phyloP scores from a whole-genome alignment of 2,888 invertebrate genomes.

The Hirtodrosophila histrioides region DNA sequence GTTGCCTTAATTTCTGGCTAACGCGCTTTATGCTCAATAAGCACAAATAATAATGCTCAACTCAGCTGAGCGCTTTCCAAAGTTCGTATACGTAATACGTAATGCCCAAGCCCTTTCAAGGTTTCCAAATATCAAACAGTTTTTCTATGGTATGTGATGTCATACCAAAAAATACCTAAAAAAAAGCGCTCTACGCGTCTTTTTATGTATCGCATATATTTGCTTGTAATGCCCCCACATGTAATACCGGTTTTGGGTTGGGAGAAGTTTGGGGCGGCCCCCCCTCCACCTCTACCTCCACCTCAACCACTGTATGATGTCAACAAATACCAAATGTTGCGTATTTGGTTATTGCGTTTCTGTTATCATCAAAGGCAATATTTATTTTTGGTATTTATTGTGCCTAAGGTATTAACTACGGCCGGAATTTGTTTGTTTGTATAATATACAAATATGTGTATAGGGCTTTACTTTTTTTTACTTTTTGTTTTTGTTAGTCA shows the following conservation, averaged over 20 bases:
- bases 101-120: constrained; percentile 46
- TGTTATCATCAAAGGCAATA: constrained; percentile 55
- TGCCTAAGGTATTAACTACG: constrained; percentile 13
- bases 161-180: constrained; percentile 21
- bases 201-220: constrained; percentile 7
- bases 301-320: constrained; percentile 37
- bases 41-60: constrained; percentile 26
- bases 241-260: constrained; percentile 52
- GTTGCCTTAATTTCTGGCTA: constrained; percentile 3
- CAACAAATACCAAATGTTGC: constrained; percentile 43
- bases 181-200: constrained; percentile 28
- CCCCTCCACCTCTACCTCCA: too few relatives aligned
- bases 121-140: constrained; percentile 27
- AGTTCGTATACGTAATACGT: constrained; percentile 25
- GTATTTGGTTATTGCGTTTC: constrained; percentile 30
- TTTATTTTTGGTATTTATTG: constrained; percentile 55
- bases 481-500: constrained; percentile 2
- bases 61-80: constrained; percentile 2
- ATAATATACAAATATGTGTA: not conserved
- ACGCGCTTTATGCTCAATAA: constrained; percentile 14
- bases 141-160: constrained; percentile 38
- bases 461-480: not conserved
- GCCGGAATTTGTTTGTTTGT: constrained; percentile 15
- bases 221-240: constrained; percentile 34
- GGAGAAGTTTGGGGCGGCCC: not conserved